phyloP scores from a whole-genome alignment of 2,113 vertebrate genomes.

The Charina bottae region DNA sequence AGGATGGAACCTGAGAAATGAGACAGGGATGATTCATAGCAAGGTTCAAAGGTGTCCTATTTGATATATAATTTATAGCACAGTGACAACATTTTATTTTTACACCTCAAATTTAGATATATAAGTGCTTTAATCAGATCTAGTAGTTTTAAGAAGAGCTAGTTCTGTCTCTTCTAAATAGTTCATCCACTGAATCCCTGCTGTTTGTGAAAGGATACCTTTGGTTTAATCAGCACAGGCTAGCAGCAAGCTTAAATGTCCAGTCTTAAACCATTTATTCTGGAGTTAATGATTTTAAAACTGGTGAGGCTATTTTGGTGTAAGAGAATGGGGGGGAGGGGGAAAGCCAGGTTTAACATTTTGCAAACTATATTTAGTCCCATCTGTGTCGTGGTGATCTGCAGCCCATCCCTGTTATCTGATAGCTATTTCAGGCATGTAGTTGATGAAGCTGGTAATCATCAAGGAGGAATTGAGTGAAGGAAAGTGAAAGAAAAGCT shows the following conservation, averaged over 20 bases:
- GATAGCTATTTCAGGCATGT: background rate
- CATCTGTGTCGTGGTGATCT: constrained; percentile 5
- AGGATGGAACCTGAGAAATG: background rate
- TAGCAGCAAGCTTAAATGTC: background rate
- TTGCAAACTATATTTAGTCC: background rate
- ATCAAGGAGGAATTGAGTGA: background rate
- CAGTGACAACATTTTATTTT: background rate
- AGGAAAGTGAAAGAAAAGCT: background rate
- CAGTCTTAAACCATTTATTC: background rate
- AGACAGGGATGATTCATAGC: background rate
- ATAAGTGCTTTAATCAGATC: background rate
- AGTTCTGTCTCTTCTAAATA: background rate
- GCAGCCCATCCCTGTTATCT: background rate
- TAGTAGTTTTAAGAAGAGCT: background rate
- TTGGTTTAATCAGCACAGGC: background rate
- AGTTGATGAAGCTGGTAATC: background rate
- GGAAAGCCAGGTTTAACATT: background rate
- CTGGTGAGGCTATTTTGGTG: background rate
- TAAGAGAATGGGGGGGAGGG: background rate
- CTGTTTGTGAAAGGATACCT: background rate
- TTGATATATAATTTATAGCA: background rate
- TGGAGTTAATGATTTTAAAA: background rate
- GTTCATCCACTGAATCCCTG: too few species aligned
- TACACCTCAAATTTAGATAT: background rate
- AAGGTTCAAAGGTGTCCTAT: background rate